These are phyloP conservation scores for Bombus impatiens DNA, from an alignment of 1,140 invertebrate species.

Conservation along the genomic window DNA sequence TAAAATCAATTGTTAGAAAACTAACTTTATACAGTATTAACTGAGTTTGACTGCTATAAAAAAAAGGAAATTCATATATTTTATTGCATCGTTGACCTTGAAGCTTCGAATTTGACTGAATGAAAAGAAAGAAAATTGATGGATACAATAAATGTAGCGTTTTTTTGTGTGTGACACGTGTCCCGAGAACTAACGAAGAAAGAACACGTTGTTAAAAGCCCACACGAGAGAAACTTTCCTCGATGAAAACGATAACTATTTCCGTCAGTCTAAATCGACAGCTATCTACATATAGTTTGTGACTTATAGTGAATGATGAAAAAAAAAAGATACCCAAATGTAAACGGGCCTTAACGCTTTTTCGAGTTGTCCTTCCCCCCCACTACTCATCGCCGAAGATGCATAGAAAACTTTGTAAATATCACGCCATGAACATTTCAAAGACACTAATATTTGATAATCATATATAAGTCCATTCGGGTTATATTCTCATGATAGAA, in stretches of 20 bases:
- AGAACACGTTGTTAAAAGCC: not conserved
- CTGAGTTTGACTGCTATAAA: constrained; percentile 39
- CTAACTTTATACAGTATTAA: constrained; percentile 50
- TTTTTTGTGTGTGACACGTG: constrained; percentile 1
- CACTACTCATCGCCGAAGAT: not conserved
- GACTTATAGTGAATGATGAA: not conserved
- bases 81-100: constrained; percentile 57
- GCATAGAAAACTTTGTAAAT: constrained; percentile 44
- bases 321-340: constrained; percentile 8
- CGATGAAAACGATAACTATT: not conserved
- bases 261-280: constrained; percentile 23
- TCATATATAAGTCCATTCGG: constrained; percentile 8
- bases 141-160: constrained; percentile 14
- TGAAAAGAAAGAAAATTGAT: not conserved
- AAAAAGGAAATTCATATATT: constrained; percentile 39
- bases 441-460: not conserved
- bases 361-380: constrained; percentile 11
- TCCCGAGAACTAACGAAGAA: not conserved
- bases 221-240: not conserved
- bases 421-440: constrained; percentile 26
- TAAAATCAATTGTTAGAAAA: constrained; percentile 45
- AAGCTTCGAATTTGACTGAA: constrained; percentile 51
- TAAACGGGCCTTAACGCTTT: constrained; percentile 43
- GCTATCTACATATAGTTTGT: constrained; percentile 2
- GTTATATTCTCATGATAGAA: constrained; percentile 4